Evolutionary conservation across 2,888 invertebrate genomes (phyloP).

Genomic region (Sceliomorpha sp.): DNA sequence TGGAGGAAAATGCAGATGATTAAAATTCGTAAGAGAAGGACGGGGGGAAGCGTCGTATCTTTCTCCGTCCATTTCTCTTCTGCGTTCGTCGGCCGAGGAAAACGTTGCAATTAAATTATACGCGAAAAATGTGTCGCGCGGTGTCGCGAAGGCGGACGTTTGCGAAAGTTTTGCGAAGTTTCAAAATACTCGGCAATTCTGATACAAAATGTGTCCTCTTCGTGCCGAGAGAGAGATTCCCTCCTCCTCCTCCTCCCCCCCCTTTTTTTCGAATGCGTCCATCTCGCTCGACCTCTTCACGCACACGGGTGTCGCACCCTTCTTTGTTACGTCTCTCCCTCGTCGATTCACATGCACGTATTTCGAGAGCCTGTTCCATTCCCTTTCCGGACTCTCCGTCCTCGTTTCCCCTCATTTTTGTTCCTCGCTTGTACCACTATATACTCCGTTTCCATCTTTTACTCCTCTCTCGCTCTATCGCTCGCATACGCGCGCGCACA

Average conservation of each 20-base stretch:
- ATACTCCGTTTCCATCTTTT: not conserved
- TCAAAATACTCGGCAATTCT: slow-evolving; percentile 12
- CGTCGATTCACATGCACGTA: slow-evolving; percentile 44
- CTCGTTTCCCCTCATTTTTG: slow-evolving; percentile 44
- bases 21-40: too few relatives aligned
- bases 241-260: too few relatives aligned
- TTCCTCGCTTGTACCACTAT: slow-evolving; percentile 11
- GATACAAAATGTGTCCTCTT: slow-evolving; percentile 15
- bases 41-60: too few relatives aligned
- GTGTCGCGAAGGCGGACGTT: not conserved
- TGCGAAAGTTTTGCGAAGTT: not conserved
- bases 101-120: too few relatives aligned
- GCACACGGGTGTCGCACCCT: slow-evolving; percentile 51
- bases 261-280: slow-evolving; percentile 12
- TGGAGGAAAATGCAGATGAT: too few relatives aligned
- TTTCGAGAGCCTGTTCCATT: slow-evolving; percentile 41
- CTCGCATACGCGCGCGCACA: not conserved
- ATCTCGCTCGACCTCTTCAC: slow-evolving; percentile 31
- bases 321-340: slow-evolving; percentile 51
- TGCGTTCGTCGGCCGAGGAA: too few relatives aligned
- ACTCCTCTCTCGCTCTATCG: slow-evolving; percentile 1
- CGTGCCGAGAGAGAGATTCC: slow-evolving; percentile 8
- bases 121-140: not conserved
- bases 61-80: too few relatives aligned
- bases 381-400: slow-evolving; percentile 41